Evolutionary conservation across 2,888 invertebrate species (phyloP), one percentile per base, ranked within the genome.

Genomic region (Drosophila quasianomalipes): DNA sequence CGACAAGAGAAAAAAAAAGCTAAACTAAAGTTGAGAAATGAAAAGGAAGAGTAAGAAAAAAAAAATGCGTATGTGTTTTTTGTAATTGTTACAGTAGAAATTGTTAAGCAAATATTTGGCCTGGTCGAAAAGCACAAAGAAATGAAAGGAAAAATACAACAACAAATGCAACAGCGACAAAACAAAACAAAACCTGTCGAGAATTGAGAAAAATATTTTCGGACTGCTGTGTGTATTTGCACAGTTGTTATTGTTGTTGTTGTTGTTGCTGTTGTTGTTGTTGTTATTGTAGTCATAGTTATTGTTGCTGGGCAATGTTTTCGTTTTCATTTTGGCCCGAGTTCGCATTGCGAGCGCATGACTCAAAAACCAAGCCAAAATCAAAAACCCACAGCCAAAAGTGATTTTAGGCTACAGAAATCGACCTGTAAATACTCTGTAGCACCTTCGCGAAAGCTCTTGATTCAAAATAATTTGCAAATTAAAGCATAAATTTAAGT

Each of bases 101-200:
- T 86, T 84, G 89, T 85, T 85, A 72, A 81, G 82, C 82, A 85
- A 89, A 86, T 86, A 89, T 89, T 86, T 88, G 81, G 81, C 69
- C 69, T 67, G 66, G 35, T 53, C 72, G 55, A 51, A 55, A 41
- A 22, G 30, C 55, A 69, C 52, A 79, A 81, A 72, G 64, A 76
- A 82, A 65, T 68, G 70, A 79, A 70, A 73, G 66, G 78, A 74
- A 75, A 75, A 76, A 67, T 66, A 66, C 70, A 70, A 59, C 70
- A 74, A 62, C 61, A 58, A 44, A 47, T 26, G 47, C 65, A 70
- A 57, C 60, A 51, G 41, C 67, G 30, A 55, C 74, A 64, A 44
- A 51, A 39, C 49, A 59, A 59, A 51, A 51, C 41, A 30, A 37
- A 85, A 85, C 85, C 82, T 86, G 85, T 89, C 76, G 89, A 79